Base-by-base conservation (phyloP, 1,140 invertebrate genomes). In the Zaprionus kolodkinae region DNA sequence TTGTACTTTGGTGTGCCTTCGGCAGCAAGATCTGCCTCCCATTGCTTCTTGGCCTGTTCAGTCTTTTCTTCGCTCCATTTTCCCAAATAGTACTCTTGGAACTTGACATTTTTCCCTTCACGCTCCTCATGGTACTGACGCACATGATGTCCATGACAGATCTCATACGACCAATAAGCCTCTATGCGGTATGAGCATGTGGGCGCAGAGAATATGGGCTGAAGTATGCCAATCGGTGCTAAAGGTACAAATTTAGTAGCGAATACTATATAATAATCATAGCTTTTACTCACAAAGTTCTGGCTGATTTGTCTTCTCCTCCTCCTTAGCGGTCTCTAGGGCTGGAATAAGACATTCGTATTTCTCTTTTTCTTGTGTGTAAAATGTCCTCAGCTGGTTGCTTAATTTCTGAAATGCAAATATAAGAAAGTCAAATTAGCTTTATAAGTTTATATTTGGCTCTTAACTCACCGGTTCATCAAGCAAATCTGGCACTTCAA, bases 131-230 rank as follows among this genome's bases (percentile, higher is more conserved):
- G 98, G 93, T 98, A 99, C 91, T 99, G 99, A 11, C 97, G 94
- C 3, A 99, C 95, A 92, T 96, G 96, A 77, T 95, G 94, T 6
- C 98, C 98, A 94, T 99, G 98, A 91, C 99, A 99, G 10, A 99
- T 94, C 93, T 99, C 98, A 94, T 99, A 99, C 0, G 97, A 98
- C 99, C 98, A 99, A 92, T 99, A 99, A 45, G 96, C 96, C 92
- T 99, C 98, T 64, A 99, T 93, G 74, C 96, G 95, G 79, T 97
- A 98, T 0, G 97, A 97, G 93, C 98, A 99, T 60, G 94, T 93
- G 72, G 94, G 94, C 74, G 96, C 95, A 13, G 93, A 93, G 92
- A 98, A 97, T 36, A 98, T 92, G 4, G 96, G 95, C 61, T 95
- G 93, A 27, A 99, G 92, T 5, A 98, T 91, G 81, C 96, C 95